Evolutionary conservation across 35 echinoderm and acorn worm species (phyloP).

Genomic region (Ptychodera flava): DNA sequence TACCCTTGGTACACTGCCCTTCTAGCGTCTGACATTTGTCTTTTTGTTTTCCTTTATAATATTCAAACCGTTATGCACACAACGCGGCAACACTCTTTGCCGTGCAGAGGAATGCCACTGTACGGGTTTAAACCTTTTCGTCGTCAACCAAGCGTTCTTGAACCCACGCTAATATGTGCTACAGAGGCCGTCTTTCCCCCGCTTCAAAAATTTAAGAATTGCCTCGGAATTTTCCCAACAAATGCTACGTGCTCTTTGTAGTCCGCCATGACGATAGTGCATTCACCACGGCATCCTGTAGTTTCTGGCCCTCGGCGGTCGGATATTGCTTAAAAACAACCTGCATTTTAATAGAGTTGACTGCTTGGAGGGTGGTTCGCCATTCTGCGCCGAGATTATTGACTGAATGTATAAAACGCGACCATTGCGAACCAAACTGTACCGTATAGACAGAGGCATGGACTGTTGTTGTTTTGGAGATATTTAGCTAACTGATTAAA

Average conservation of each 20-base stretch:
- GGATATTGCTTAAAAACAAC: background rate
- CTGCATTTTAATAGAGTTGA: background rate
- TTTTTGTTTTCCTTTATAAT: background rate
- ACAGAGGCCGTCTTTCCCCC: background rate
- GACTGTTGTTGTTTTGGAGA: too few species aligned
- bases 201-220: background rate
- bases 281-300: background rate
- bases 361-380: background rate
- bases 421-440: too few species aligned
- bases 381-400: background rate
- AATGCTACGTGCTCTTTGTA: background rate
- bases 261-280: background rate
- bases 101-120: background rate
- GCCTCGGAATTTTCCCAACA: background rate
- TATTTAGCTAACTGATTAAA: too few species aligned
- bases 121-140: background rate
- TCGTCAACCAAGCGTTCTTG: background rate
- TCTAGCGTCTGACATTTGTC: too few species aligned
- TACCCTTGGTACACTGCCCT: too few species aligned
- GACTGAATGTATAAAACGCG: too few species aligned
- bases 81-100: background rate
- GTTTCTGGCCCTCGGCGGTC: background rate
- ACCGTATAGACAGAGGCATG: too few species aligned
- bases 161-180: background rate
- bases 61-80: background rate